Base-by-base conservation (phyloP, 1,140 invertebrate genomes). In the Limonius californicus region DNA sequence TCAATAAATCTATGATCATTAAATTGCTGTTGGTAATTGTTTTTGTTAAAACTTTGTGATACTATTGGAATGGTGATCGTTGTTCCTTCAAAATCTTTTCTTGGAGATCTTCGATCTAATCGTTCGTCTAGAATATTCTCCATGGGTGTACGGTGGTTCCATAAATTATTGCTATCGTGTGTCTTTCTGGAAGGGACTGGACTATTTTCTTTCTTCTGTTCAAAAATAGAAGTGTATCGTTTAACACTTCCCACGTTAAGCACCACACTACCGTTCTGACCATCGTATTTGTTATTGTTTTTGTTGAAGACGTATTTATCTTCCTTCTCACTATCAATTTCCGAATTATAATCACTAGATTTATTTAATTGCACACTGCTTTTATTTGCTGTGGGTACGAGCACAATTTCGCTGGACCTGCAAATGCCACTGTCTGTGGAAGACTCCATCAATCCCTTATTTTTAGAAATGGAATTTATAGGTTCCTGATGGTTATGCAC, bases 341-440 rank as follows among this genome's bases (percentile, higher is more conserved):
- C 63, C 1, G 67, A 68, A 27, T 63, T 64, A 43, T 45, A 62
- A 15, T 53, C 27, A 27, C 54, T 57, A 47, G 54, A 65, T 43
- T 39, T 59, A 7, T 54, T 43, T 18, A 60, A 63, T 30, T 65
- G 39, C 20, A 19, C 59, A 61, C 18, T 65, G 61, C 19, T 65
- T 62, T 57, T 65, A 35, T 55, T 68, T 2, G 65, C 39, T 0
- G 69, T 65, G 55, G 66, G 69, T 19, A 70, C 64, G 11, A 71
- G 47, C 27, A 76, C 80, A 18, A 86, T 78, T 77, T 87, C 86
- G 18, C 83, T 81, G 0, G 87, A 89, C 65, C 85, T 82, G 63
- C 86, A 87, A 64, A 89, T 83, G 0, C 87, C 87, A 66, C 86
- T 88, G 65, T 89, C 87, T 2, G 85, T 88, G 9, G 86, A 88